These are phyloP conservation scores for Coenonympha glycerion DNA, from an alignment of 2,888 invertebrate species.

Conservation along the genomic window DNA sequence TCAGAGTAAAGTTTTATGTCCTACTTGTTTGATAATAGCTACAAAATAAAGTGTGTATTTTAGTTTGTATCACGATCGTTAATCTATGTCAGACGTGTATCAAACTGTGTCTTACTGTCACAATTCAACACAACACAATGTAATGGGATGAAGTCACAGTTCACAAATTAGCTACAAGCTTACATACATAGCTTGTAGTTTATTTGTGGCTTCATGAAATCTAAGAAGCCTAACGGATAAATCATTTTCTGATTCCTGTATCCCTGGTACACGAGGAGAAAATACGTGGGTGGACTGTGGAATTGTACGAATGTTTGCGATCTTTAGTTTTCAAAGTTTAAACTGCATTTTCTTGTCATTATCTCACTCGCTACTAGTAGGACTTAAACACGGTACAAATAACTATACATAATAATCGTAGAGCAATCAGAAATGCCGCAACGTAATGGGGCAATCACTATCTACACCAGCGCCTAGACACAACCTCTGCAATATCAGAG, in stretches of 20 bases:
- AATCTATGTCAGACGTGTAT: too few relatives aligned
- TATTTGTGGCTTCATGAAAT: too few relatives aligned
- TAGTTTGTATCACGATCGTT: too few relatives aligned
- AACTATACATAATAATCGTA: background rate
- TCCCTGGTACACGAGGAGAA: slow-evolving; percentile 46
- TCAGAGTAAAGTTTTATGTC: background rate
- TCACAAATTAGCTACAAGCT: too few relatives aligned
- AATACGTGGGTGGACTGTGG: slow-evolving; percentile 44
- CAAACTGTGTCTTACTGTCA: too few relatives aligned
- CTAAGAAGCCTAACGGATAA: too few relatives aligned
- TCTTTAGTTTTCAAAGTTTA: background rate
- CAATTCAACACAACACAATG: too few relatives aligned
- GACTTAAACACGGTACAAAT: too few relatives aligned
- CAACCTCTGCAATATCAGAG: background rate
- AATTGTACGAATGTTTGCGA: slow-evolving; percentile 14
- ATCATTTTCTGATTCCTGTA: slow-evolving; percentile 43
- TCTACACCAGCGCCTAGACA: background rate
- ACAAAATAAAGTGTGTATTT: too few relatives aligned
- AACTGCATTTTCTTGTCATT: background rate
- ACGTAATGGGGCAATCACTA: background rate
- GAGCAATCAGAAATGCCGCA: background rate
- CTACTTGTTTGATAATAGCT: background rate
- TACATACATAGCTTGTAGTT: too few relatives aligned
- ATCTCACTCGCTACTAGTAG: too few relatives aligned
- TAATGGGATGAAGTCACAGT: too few relatives aligned